phyloP scores from a whole-genome alignment of 92 coral and sea anemone genomes.

The Paramuricea clavata region DNA sequence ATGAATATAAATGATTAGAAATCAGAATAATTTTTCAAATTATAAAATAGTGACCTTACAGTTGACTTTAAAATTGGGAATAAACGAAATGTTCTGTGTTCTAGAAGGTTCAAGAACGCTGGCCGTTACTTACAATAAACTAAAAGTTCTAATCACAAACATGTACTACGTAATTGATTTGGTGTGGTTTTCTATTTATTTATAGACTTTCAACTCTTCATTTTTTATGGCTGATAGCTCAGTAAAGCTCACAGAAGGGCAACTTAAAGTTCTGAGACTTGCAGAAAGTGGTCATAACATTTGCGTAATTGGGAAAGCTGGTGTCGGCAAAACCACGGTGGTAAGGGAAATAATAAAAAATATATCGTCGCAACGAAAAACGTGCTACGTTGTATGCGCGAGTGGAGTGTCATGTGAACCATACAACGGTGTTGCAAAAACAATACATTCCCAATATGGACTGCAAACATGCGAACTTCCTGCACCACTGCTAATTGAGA shows the following conservation, averaged over 20 bases:
- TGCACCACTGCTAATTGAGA: background rate
- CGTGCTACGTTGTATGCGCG: background rate
- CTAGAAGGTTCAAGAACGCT: no score
- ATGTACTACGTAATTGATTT: no score
- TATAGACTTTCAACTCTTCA: no score
- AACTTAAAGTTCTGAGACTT: background rate
- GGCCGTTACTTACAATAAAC: no score
- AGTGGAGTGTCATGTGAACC: slow-evolving; percentile 17
- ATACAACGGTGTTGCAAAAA: background rate
- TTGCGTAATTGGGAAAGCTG: slow-evolving; percentile 16
- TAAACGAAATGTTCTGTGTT: no score
- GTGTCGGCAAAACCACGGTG: slow-evolving; percentile 2
- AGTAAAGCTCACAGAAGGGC: slow-evolving; percentile 23
- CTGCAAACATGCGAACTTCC: background rate
- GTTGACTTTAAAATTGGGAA: no score
- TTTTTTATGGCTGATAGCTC: no score
- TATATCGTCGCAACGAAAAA: background rate
- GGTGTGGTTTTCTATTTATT: no score
- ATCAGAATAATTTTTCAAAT: no score
- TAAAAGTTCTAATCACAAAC: no score
- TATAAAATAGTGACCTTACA: no score
- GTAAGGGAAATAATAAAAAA: background rate
- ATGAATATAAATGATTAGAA: no score
- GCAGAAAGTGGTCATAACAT: slow-evolving; percentile 23
- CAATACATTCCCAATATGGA: background rate